Evolutionary conservation across 2,888 invertebrate species (phyloP).

Genomic region (Torymus texanus): DNA sequence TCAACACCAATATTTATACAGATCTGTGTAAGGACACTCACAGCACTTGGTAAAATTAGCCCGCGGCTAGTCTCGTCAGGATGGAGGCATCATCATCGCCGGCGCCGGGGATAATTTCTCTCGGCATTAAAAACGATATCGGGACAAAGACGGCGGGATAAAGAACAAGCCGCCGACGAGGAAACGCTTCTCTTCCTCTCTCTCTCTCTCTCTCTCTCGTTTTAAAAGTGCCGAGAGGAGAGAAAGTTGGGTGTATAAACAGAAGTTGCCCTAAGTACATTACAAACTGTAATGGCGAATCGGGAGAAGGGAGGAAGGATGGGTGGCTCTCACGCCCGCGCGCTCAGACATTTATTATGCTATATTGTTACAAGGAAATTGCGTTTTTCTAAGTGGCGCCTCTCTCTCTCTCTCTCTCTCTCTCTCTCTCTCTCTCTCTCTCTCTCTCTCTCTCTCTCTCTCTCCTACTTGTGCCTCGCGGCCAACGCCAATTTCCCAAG

Average conservation of each 20-base stretch:
- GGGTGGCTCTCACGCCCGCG: slow-evolving; percentile 11
- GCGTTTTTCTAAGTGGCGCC: slow-evolving; percentile 70
- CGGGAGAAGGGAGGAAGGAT: slow-evolving; percentile 56
- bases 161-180: slow-evolving; percentile 62
- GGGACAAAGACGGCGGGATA: slow-evolving; percentile 61
- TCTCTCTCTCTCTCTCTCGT: slow-evolving; percentile 19
- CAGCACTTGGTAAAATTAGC: not conserved
- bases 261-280: slow-evolving; percentile 74
- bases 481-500: slow-evolving; percentile 59
- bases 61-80: not conserved
- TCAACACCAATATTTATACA: too few relatives aligned
- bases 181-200: not conserved
- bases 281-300: slow-evolving; percentile 74
- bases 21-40: too few relatives aligned
- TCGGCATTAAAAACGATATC: slow-evolving; percentile 73
- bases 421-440: slow-evolving; percentile 38
- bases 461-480: slow-evolving; percentile 51
- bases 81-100: slow-evolving; percentile 19
- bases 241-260: slow-evolving; percentile 74
- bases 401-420: slow-evolving; percentile 40
- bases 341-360: slow-evolving; percentile 71
- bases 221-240: slow-evolving; percentile 48
- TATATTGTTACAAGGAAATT: slow-evolving; percentile 74
- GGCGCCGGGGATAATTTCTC: slow-evolving; percentile 70
- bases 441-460: slow-evolving; percentile 44